Conservation (phyloP, 37 sponge, comb jelly and placozoan species). For the Aphrocallistes beatrix region DNA sequence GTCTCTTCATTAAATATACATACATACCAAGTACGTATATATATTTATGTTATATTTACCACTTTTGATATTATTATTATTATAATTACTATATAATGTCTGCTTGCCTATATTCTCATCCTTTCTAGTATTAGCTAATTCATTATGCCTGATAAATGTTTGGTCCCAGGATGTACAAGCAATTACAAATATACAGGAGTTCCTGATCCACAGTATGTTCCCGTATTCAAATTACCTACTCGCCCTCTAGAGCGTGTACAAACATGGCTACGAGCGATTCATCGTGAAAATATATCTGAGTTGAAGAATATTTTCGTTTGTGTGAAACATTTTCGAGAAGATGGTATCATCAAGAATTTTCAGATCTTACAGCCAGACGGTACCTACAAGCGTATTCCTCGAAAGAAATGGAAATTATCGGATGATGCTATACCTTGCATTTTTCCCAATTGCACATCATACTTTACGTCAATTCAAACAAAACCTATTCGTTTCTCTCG, state of each 20-base stretch:
- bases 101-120: too few relatives aligned
- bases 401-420: neutral
- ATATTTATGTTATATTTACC: too few relatives aligned
- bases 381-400: neutral
- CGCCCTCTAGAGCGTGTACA: neutral
- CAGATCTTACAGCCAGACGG: neutral
- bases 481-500: neutral
- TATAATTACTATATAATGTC: too few relatives aligned
- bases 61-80: too few relatives aligned
- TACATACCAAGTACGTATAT: too few relatives aligned
- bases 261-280: neutral
- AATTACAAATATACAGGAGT: neutral
- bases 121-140: neutral
- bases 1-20: too few relatives aligned
- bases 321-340: neutral
- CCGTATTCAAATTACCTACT: neutral
- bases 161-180: neutral
- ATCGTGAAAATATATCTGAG: neutral
- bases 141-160: neutral
- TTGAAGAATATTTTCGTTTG: neutral
- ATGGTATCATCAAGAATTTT: neutral
- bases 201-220: too few relatives aligned
- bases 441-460: neutral
- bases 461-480: neutral
- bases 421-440: neutral